Evolutionary conservation across 2,113 vertebrate genomes (phyloP).

Genomic region (Galemys pyrenaicus): DNA sequence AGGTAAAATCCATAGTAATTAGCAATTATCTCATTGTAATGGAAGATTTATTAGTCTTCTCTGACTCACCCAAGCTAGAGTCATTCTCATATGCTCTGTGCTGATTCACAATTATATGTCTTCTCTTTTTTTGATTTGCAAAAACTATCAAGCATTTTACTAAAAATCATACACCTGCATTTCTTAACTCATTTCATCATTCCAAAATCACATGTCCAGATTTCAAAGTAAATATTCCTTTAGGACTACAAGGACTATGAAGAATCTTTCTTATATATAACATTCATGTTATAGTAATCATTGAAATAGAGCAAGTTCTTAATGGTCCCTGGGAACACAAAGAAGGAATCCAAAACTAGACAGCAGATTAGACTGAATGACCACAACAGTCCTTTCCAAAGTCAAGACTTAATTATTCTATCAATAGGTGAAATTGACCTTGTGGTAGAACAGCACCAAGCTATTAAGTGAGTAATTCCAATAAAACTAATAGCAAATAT

Average conservation of each 20-base stretch:
- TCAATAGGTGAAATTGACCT: not conserved
- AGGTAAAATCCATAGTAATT: not conserved
- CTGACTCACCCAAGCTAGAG: not conserved
- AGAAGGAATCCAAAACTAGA: not conserved
- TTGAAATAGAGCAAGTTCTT: not conserved
- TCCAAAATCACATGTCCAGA: not conserved
- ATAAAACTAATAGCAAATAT: not conserved
- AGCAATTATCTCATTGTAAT: not conserved
- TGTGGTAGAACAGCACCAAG: not conserved
- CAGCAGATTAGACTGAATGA: not conserved
- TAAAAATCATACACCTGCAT: constrained; percentile 18
- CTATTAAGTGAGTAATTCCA: constrained; percentile 2
- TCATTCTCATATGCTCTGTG: not conserved
- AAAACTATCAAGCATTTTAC: not conserved
- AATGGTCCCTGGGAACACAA: not conserved
- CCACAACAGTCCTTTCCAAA: not conserved
- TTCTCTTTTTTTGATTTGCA: constrained; percentile 20
- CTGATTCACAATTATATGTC: not conserved
- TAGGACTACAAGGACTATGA: not conserved
- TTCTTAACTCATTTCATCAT: not conserved
- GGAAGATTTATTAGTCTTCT: not conserved
- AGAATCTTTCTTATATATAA: not conserved
- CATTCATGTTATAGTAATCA: not conserved
- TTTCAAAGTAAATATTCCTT: not conserved
- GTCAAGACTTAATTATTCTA: not conserved